phyloP scores from a whole-genome alignment of 1,140 invertebrate genomes.

The Drosophila asahinai region DNA sequence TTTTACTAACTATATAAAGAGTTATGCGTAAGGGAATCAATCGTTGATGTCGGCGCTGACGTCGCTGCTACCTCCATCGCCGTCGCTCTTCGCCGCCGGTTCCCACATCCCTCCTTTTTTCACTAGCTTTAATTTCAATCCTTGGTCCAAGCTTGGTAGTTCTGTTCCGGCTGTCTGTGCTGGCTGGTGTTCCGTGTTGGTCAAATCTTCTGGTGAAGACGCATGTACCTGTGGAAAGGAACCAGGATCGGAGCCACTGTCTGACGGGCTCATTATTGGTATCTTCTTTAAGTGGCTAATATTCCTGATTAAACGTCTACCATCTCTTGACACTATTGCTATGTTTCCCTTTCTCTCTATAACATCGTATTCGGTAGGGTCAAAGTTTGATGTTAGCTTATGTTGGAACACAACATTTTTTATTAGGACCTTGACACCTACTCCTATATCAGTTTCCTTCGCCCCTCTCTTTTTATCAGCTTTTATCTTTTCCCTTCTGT shows the following conservation, averaged over 20 bases:
- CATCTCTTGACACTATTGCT: neutral
- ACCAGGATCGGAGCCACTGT: neutral
- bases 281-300: conserved; percentile 4
- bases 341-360: conserved; percentile 1
- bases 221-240: neutral
- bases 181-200: neutral
- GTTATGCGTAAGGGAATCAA: no score
- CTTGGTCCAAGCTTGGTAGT: conserved; percentile 4
- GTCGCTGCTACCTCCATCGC: no score
- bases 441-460: conserved; percentile 6
- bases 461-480: conserved; percentile 7
- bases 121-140: conserved; percentile 1
- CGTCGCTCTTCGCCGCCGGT: no score
- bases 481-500: neutral
- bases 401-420: conserved; percentile 4
- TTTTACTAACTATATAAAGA: no score
- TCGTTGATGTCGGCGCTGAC: no score
- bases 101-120: neutral
- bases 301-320: conserved; percentile 2
- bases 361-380: conserved; percentile 3
- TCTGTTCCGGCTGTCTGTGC: conserved; percentile 1
- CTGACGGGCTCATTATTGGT: conserved; percentile 1
- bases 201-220: conserved; percentile 1
- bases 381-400: conserved; percentile 6
- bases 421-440: conserved; percentile 10